Conservation (phyloP, 2,888 invertebrate species). For the Carcina quercana region DNA sequence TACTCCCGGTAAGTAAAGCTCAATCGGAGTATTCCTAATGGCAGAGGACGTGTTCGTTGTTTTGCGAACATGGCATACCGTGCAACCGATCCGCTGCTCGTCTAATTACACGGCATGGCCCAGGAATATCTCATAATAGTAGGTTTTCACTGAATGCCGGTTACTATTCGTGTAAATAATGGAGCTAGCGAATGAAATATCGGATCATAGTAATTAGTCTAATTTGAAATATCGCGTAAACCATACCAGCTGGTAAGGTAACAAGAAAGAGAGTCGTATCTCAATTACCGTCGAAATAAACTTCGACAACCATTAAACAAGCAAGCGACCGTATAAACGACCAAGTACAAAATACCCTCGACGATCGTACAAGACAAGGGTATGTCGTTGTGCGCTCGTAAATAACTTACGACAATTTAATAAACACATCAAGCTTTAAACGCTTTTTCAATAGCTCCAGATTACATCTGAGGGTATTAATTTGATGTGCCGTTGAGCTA, state of each 20-base stretch:
- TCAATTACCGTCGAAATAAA: too few relatives aligned
- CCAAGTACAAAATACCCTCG: background rate
- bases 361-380: constrained; percentile 19
- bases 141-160: too few relatives aligned
- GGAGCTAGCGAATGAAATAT: too few relatives aligned
- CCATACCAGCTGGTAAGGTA: too few relatives aligned
- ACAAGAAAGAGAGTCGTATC: too few relatives aligned
- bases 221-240: too few relatives aligned
- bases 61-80: constrained; percentile 4
- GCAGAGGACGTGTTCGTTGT: constrained; percentile 5
- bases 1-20: background rate
- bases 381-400: constrained; percentile 35
- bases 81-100: background rate
- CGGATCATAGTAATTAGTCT: too few relatives aligned
- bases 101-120: too few relatives aligned
- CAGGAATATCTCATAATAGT: too few relatives aligned
- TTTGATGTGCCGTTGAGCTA: constrained; percentile 50
- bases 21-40: constrained; percentile 7
- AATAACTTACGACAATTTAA: constrained; percentile 66
- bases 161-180: too few relatives aligned
- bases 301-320: too few relatives aligned
- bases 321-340: too few relatives aligned
- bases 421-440: constrained; percentile 66
- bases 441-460: constrained; percentile 58
- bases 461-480: constrained; percentile 54